A percentile compares a stretch with the other conserved stretches of the same genome.
These are phyloP conservation scores for Drosophila albomicans DNA, from an alignment of 1,140 invertebrate species.

Conservation along the genomic window DNA sequence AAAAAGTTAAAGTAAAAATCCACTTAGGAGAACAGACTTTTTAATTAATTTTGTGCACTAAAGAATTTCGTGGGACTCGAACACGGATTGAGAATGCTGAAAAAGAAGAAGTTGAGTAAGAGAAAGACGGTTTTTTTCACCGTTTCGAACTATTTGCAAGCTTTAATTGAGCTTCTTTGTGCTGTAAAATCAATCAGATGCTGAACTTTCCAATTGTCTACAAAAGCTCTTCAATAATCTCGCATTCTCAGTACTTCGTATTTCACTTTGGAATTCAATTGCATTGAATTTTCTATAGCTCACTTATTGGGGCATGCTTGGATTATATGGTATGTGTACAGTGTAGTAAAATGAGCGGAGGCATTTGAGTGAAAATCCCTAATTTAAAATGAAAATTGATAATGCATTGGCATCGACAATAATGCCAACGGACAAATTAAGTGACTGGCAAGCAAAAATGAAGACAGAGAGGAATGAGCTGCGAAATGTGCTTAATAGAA, in stretches of 20 bases:
- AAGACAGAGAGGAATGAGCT: neutral
- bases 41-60: neutral
- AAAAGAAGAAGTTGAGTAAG: neutral
- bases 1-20: neutral
- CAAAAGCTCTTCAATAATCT: slow-evolving; percentile 20
- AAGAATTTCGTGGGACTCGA: neutral
- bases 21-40: neutral
- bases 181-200: slow-evolving; percentile 13
- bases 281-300: slow-evolving; percentile 25
- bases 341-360: slow-evolving; percentile 11
- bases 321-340: slow-evolving; percentile 10
- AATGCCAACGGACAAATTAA: neutral
- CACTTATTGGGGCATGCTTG: slow-evolving; percentile 27
- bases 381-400: slow-evolving; percentile 15
- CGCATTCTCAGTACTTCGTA: neutral
- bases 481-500: slow-evolving; percentile 43
- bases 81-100: neutral
- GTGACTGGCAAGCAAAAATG: slow-evolving; percentile 11
- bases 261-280: slow-evolving; percentile 25
- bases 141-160: slow-evolving; percentile 15
- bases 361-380: neutral
- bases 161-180: slow-evolving; percentile 24
- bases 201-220: slow-evolving; percentile 14
- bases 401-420: neutral
- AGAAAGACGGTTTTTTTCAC: neutral